These are phyloP conservation scores for Staurois parvus DNA, from an alignment of 2,797 vertebrate genomes.

Conservation along the genomic window DNA sequence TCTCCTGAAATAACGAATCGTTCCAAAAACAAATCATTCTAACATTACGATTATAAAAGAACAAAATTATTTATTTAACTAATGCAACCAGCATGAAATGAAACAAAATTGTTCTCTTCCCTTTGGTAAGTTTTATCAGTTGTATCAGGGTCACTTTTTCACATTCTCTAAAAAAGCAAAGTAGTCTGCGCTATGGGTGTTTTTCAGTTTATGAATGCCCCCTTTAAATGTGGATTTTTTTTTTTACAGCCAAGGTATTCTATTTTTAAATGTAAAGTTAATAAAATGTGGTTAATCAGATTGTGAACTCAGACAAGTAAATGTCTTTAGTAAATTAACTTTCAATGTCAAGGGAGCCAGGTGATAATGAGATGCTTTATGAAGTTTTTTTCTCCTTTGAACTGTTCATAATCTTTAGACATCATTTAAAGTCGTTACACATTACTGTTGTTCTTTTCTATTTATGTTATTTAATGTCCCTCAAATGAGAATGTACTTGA, in stretches of 20 bases:
- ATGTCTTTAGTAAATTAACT: constrained; percentile 10
- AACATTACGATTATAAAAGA: too few relatives aligned
- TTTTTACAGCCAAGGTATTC: background rate
- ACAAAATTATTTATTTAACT: too few relatives aligned
- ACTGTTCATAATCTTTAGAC: background rate
- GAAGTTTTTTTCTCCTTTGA: background rate
- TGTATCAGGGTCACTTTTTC: too few relatives aligned
- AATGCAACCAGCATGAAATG: too few relatives aligned
- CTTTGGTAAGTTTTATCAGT: too few relatives aligned
- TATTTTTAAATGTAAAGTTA: background rate
- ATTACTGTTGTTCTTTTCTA: background rate
- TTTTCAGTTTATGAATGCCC: background rate
- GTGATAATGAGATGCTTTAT: constrained; percentile 12
- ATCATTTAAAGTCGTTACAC: background rate
- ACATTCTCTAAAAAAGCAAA: too few relatives aligned
- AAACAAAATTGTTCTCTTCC: too few relatives aligned
- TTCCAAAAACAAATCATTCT: too few relatives aligned
- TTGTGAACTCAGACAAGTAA: background rate
- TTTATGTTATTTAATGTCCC: background rate
- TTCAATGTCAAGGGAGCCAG: background rate
- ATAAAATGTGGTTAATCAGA: background rate
- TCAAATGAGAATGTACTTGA: background rate
- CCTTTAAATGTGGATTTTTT: background rate
- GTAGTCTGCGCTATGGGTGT: background rate
- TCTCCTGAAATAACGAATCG: too few relatives aligned